A percentile compares a stretch with the other conserved stretches of the same genome.
phyloP scores from a whole-genome alignment of 2,113 vertebrate species.

The Sialia sialis region DNA sequence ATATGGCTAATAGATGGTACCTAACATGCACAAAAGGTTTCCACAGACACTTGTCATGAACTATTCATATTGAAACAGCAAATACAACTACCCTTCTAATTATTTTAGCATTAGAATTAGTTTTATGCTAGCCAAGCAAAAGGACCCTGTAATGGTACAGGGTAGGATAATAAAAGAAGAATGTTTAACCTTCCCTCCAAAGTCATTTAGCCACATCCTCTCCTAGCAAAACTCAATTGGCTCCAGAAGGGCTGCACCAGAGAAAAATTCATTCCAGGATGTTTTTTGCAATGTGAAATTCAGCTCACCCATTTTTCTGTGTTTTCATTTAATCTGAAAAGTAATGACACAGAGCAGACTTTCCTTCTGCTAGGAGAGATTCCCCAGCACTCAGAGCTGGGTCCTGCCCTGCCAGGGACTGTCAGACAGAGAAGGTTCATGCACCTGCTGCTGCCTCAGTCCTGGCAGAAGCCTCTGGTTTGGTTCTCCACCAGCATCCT shows the following conservation, averaged over 20 bases:
- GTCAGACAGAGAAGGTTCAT: neutral
- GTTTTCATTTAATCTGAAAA: neutral
- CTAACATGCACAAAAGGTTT: slow-evolving; percentile 16
- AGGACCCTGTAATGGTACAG: slow-evolving; percentile 7
- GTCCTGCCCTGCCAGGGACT: neutral
- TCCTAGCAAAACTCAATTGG: slow-evolving; percentile 13
- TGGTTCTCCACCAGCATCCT: neutral
- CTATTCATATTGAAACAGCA: neutral
- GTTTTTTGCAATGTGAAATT: neutral
- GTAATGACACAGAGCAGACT: neutral
- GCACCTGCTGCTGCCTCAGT: neutral
- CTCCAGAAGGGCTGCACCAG: slow-evolving; percentile 30
- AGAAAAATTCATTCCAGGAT: neutral
- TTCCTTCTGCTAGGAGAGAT: neutral
- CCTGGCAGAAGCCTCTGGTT: neutral
- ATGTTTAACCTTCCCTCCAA: slow-evolving; percentile 29
- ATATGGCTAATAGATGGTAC: neutral
- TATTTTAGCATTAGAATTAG: slow-evolving; percentile 45
- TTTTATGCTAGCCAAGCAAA: slow-evolving; percentile 3
- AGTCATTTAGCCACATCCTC: slow-evolving; percentile 13
- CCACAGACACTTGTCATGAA: neutral
- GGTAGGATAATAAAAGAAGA: slow-evolving; percentile 50
- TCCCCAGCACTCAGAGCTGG: neutral
- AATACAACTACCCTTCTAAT: slow-evolving; percentile 11
- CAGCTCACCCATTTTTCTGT: neutral